phyloP scores from a whole-genome alignment of 2,797 vertebrate species.

The Lacerta agilis region DNA sequence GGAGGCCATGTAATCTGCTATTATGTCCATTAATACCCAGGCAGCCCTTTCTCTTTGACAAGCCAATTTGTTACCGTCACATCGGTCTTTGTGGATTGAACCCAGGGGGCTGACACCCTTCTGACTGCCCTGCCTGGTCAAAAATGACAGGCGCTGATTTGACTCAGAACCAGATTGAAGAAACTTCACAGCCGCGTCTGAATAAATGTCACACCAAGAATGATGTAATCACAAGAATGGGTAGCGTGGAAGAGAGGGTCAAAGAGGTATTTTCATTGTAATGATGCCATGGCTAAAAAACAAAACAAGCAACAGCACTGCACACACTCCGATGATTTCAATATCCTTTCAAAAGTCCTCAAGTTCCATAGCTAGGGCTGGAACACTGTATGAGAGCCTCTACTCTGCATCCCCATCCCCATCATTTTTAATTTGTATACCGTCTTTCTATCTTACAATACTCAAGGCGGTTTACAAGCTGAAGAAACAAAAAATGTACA shows the following conservation, averaged over 20 bases:
- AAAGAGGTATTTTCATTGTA: background rate
- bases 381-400: background rate
- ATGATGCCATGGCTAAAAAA: background rate
- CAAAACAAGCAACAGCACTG: background rate
- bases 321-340: background rate
- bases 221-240: background rate
- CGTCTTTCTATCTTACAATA: too few relatives aligned
- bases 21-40: slow-evolving; percentile 81
- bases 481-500: too few relatives aligned
- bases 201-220: slow-evolving; percentile 47
- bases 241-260: background rate
- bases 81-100: slow-evolving; percentile 63
- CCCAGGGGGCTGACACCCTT: slow-evolving; percentile 56
- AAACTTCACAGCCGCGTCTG: background rate
- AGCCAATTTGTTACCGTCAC: slow-evolving; percentile 76
- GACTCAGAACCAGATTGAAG: slow-evolving; percentile 9
- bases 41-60: slow-evolving; percentile 77
- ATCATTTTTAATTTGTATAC: too few relatives aligned
- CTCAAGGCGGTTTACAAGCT: too few relatives aligned
- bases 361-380: background rate
- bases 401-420: too few relatives aligned
- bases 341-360: background rate
- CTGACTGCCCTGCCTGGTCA: slow-evolving; percentile 8
- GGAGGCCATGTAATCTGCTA: slow-evolving; percentile 77
- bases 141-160: slow-evolving; percentile 67